Conservation (phyloP, 2,888 invertebrate genomes). For the Galerucella pusilla region DNA sequence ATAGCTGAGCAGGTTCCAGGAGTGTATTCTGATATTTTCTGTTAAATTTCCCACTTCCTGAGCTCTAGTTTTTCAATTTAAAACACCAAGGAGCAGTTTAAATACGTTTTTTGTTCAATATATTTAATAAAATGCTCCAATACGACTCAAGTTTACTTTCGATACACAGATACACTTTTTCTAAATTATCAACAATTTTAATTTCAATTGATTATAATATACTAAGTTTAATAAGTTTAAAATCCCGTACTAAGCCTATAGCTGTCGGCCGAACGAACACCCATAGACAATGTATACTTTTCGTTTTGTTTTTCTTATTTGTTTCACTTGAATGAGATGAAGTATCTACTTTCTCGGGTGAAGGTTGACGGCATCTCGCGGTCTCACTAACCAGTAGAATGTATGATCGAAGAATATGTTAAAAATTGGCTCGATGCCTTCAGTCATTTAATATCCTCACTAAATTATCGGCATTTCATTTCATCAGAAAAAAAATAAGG, state of each 20-base stretch:
- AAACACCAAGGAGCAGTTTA: no score
- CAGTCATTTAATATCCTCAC: background rate
- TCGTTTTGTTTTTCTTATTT: conserved; percentile 11
- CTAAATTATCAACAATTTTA: no score
- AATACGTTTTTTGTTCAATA: no score
- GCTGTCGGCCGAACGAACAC: conserved; percentile 19
- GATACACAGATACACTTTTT: no score
- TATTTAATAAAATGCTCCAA: no score
- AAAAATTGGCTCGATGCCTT: background rate
- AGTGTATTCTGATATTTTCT: no score
- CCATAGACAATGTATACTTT: conserved; percentile 15
- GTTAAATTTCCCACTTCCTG: no score
- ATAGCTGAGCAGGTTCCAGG: no score
- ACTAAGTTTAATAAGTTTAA: background rate
- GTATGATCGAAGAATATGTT: background rate
- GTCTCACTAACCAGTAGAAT: conserved; percentile 9
- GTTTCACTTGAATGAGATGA: conserved; percentile 8
- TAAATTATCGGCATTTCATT: background rate
- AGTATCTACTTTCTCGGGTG: conserved; percentile 19
- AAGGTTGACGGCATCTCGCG: conserved; percentile 31
- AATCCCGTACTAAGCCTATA: background rate
- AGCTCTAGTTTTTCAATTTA: no score
- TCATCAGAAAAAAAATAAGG: no score
- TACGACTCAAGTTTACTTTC: no score
- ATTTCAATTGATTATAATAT: no score